These are phyloP conservation scores for Meloidogyne chitwoodi DNA, from an alignment of 1,140 invertebrate species.

Conservation along the genomic window DNA sequence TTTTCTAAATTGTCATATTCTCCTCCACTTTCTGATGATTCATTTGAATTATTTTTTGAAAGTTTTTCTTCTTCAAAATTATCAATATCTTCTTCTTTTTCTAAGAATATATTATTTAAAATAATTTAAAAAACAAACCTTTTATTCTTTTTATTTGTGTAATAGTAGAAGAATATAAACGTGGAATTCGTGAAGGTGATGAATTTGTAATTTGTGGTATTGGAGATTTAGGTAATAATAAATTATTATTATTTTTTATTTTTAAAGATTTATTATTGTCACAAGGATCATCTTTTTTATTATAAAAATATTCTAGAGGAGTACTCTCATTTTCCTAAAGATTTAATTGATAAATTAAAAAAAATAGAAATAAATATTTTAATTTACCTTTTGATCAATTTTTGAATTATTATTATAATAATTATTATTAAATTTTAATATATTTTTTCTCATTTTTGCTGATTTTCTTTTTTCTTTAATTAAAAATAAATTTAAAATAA, in stretches of 20 bases:
- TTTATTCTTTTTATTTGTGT: not conserved
- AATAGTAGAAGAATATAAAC: not conserved
- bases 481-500: not conserved
- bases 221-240: not conserved
- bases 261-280: not conserved
- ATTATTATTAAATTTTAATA: not conserved
- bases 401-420: not conserved
- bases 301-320: not conserved
- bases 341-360: not conserved
- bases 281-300: not conserved
- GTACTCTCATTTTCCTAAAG: not conserved
- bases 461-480: not conserved
- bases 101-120: too few species aligned
- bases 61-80: not conserved
- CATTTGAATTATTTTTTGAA: not conserved
- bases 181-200: not conserved
- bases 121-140: too few species aligned
- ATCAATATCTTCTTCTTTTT: not conserved
- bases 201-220: not conserved
- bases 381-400: not conserved
- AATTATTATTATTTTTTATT: not conserved
- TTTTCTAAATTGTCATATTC: slow-evolving; percentile 19
- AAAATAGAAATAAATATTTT: not conserved
- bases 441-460: not conserved
- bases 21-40: not conserved